phyloP scores from a whole-genome alignment of 2,113 vertebrate species.

The Hiodon tergisus region DNA sequence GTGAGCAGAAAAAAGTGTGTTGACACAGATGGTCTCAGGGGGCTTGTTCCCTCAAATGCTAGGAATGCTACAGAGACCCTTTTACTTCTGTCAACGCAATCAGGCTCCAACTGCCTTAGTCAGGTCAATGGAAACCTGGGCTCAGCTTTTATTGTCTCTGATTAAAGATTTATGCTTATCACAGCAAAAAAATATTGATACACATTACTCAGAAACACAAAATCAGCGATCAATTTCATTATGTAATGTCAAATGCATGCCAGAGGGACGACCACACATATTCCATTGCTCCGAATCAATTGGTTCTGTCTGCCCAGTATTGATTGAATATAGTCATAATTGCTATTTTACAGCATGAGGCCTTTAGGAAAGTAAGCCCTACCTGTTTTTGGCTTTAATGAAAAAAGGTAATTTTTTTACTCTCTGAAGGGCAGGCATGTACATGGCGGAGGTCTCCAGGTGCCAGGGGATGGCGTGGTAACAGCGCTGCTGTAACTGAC shows the following conservation, averaged over 20 bases:
- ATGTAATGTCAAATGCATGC: neutral
- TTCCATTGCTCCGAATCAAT: neutral
- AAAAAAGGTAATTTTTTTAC: no score
- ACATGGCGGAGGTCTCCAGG: no score
- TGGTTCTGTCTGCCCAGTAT: neutral
- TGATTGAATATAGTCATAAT: neutral
- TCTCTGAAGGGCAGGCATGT: no score
- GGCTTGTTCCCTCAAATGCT: no score
- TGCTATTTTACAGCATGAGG: neutral
- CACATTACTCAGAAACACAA: neutral
- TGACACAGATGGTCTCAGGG: no score
- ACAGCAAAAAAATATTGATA: neutral
- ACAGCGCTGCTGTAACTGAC: no score
- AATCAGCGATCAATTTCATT: neutral
- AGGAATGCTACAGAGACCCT: neutral
- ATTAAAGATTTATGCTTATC: neutral
- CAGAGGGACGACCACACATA: neutral
- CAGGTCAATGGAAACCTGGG: neutral
- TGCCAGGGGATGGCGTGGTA: no score
- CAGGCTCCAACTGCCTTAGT: neutral
- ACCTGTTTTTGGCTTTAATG: neutral
- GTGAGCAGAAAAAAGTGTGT: no score
- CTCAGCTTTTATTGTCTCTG: conserved; percentile 6
- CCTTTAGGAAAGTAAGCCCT: neutral
- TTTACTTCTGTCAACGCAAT: conserved; percentile 10